These are phyloP conservation scores for Peromyscus attwateri DNA, from an alignment of 2,797 vertebrate species.

Conservation along the genomic window DNA sequence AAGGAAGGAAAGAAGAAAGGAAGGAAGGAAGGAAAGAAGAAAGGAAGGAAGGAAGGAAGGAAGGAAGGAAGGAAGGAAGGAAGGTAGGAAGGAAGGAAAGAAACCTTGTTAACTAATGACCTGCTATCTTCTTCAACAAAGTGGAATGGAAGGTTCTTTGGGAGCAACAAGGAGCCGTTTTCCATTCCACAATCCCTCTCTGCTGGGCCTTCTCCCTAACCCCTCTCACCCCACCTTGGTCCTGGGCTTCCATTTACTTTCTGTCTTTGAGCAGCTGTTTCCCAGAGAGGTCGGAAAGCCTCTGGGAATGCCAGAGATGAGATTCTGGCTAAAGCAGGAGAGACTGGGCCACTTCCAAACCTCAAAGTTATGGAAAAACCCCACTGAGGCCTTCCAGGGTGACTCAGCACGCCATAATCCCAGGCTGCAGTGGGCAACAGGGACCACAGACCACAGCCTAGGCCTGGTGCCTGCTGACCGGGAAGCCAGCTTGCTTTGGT, in stretches of 20 bases:
- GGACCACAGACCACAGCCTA: background rate
- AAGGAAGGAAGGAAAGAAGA: too few species aligned
- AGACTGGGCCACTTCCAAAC: constrained; percentile 63
- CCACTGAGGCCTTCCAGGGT: constrained; percentile 39
- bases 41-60: too few species aligned
- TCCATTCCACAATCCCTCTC: background rate
- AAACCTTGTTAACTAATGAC: background rate
- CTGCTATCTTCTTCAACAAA: background rate
- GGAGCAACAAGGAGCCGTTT: background rate
- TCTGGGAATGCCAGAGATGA: constrained; percentile 44
- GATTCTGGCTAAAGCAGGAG: constrained; percentile 33
- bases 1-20: accelerated
- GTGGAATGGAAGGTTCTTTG: constrained; percentile 10
- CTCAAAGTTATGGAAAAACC: constrained; percentile 77
- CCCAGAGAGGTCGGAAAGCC: background rate
- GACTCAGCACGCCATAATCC: constrained; percentile 51
- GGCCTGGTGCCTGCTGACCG: constrained; percentile 23
- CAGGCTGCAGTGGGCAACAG: background rate
- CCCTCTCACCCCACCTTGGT: background rate
- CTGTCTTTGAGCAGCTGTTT: constrained; percentile 1
- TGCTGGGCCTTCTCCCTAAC: background rate
- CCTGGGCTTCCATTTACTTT: background rate
- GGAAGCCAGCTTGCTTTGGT: constrained; percentile 6
- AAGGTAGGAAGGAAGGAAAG: background rate
- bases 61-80: background rate